Conservation (phyloP, 2,888 invertebrate genomes). For the Chaetoderma sp. region DNA sequence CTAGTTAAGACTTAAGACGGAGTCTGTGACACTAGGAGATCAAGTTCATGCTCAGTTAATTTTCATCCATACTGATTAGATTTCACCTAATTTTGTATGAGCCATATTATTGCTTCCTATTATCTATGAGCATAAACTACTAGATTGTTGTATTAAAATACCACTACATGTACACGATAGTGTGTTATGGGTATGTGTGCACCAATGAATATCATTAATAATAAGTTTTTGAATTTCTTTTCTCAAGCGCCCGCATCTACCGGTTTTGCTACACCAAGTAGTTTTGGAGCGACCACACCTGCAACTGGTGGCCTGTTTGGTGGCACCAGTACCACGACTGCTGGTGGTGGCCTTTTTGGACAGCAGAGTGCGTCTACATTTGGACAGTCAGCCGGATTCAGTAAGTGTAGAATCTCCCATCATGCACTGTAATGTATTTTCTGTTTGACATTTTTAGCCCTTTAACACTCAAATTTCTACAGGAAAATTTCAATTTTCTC, state of each 20-base stretch:
- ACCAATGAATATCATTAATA: too few species aligned
- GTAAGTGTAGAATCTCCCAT: conserved; percentile 37
- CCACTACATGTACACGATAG: neutral
- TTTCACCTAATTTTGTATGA: too few species aligned
- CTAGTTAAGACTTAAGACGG: too few species aligned
- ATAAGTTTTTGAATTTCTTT: neutral
- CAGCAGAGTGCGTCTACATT: conserved; percentile 36
- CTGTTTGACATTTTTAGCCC: too few species aligned
- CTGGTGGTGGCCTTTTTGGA: conserved; percentile 30
- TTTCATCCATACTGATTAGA: too few species aligned
- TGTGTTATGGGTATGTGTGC: neutral
- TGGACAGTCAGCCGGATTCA: conserved; percentile 39
- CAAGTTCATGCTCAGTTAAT: too few species aligned
- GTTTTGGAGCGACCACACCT: conserved; percentile 18
- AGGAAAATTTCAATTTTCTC: too few species aligned
- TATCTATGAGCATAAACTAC: too few species aligned
- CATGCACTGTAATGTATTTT: neutral
- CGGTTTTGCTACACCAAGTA: conserved; percentile 21
- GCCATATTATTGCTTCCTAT: too few species aligned
- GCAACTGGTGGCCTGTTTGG: conserved; percentile 36
- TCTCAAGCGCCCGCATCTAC: neutral
- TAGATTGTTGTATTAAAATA: neutral
- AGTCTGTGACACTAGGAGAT: too few species aligned
- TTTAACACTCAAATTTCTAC: too few species aligned
- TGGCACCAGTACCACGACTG: conserved; percentile 8